Evolutionary conservation across 2,888 invertebrate genomes (phyloP), one percentile per base, ranked within the genome.

Genomic region (Meteorus cinctellus): DNA sequence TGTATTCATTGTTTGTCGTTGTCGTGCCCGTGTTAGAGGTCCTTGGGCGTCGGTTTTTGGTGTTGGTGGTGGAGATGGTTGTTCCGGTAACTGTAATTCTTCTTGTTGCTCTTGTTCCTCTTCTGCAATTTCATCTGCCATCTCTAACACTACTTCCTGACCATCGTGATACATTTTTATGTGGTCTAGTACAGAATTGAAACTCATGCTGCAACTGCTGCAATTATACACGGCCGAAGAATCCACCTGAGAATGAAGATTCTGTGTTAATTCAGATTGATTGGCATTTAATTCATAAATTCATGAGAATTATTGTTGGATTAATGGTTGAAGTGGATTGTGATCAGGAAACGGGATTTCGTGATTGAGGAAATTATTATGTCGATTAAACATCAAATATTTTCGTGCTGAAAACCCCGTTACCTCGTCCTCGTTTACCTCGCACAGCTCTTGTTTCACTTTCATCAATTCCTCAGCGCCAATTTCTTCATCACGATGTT

Each of bases 101-200:
- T 48, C n/a, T 19, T 55, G 55, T 55, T 4, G 19, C 34, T 34
- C 34, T 55, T 4, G 19, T 55, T 55, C 4, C n/a, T 55, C 55
- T 19, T 74, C 72, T 5, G 59, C 62, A 51, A 79, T 77, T 6
- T 84, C 85, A 51, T 87, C 89, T 4, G 86, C 87, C 87, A 89
- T 93, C 91, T 93, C 93, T 75, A 94, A 90, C 66, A 93, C 91
- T 72, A 94, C 93, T 87, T 94, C 93, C 84, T 94, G 93, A 69
- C 93, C 93, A 84, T 91, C 92, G 83, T 94, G 94, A 83, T 91
- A 93, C 79, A 92, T 91, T 77, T 92, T 91, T 81, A 94, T 92
- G 84, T 94, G 94, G 1, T 94, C 93, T 77, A 93, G 88, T 4
- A 94, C 92, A 0, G 93, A 93, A 41, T 91, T 90, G 83, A 94